Evolutionary conservation across 30 jellyfish, hydroid and myxozoan species (phyloP), one percentile per base, ranked within the genome.

Genomic region (Turritopsis rubra): DNA sequence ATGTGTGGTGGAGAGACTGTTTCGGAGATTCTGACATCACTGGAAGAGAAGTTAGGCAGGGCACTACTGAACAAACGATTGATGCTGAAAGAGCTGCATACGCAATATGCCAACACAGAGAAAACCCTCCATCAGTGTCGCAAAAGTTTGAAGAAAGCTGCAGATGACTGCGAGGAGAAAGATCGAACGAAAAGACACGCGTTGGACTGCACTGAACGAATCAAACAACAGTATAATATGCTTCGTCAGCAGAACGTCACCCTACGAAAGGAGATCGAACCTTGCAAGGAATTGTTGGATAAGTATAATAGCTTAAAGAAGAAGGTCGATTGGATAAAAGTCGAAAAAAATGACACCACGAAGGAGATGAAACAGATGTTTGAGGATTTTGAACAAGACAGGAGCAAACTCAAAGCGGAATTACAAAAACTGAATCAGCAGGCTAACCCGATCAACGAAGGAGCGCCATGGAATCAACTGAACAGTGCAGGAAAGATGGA

Each of bases 301-400:
- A 5, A 13, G 60, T 41, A 41, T 41, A 13, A 41, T 41, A n/a
- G 77, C 30, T 68, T 68, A 19, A 23, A 68, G 77, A 9, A 19
- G 30, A 22, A 68, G 21, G 30, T 68, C 16, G 77, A 68, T n/a
- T 8, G 77, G 30, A n/a, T 68, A 19, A 68, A 68, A 17, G 21
- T 68, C 16, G 83, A 74, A 22, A 22, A 74, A n/a, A 74, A 74
- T 22, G 83, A 74, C 41, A 0, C 60, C 18, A 74, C 73, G 66
- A 25, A 74, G 16, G 54, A 25, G 9, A 74, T 29, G 83, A 74
- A 30, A 74, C 65, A 74, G 24, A 74, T 74, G 83, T n/a, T 68
- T 17, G 30, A 68, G 21, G 31, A 68, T 1, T 68, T 68, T 68
- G 31, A 68, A 27, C 77, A n/a, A 23, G 21, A 68, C 19, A 9